Base-by-base conservation (phyloP, 2,797 vertebrate species). In the Takifugu ocellatus region DNA sequence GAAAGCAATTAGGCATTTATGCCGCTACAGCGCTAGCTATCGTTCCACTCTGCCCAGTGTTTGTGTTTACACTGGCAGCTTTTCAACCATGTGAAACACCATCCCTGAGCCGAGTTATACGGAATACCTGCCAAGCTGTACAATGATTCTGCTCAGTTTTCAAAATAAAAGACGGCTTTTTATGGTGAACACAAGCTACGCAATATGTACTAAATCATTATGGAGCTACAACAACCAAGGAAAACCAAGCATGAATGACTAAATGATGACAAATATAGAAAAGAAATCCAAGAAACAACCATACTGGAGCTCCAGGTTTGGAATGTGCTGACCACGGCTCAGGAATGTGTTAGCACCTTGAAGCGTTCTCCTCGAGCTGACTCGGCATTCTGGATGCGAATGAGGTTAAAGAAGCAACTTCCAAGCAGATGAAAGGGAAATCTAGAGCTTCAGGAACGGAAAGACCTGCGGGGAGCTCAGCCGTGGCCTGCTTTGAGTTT, bases 321-420 rank as follows among this genome's bases (percentile, higher is more conserved):
- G 26, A 59, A 59, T 43, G n/a, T 16, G 3, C 29, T n/a, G 21
- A 39, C 15, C 44, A 29, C 33, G 2, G 14, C 36, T 3, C 43
- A 51, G 42, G 54, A 61, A 39, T 50, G 49, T 67, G 48, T 59
- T 67, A 61, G 56, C 53, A 58, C 36, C 25, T 49, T 17, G 51
- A 49, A 59, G 43, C 44, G 29, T 54, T n/a, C 21, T 33, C 14
- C 26, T 43, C 25, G 15, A 29, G 42, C 43, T 49, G 53, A 63
- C 56, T 63, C 49, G 36, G 64, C 61, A 29, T 58, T 62, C 15
- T 61, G 27, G 31, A 42, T 44, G 10, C 54, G n/a, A 5, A 54
- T 49, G 33, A 51, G 24, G 48, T 57, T 27, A 14, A 54, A 56
- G 39, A 42, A 25, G 36, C 6, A 27, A 45, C 39, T 50, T 16